Evolutionary conservation across 2,888 invertebrate species (phyloP).

Genomic region (Anorthoa munda): DNA sequence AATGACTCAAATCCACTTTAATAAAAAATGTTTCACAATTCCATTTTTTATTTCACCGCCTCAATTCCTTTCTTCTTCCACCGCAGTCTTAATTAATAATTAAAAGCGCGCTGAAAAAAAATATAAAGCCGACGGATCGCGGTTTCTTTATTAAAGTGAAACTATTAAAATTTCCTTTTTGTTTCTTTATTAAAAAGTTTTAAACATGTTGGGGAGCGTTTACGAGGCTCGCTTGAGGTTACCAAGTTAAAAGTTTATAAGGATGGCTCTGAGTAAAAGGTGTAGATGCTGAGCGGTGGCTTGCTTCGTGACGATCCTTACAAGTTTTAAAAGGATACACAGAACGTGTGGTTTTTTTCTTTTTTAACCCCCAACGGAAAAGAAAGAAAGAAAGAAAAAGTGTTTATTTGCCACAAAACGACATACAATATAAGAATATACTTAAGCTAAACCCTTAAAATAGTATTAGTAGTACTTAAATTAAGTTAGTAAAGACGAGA

Average conservation of each 20-base stretch:
- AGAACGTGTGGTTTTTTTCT: neutral
- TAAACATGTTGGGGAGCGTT: conserved; percentile 63
- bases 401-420: too few relatives aligned
- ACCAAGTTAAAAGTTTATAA: conserved; percentile 59
- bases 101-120: conserved; percentile 79
- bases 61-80: conserved; percentile 79
- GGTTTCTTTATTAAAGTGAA: conserved; percentile 83
- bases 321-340: conserved; percentile 35
- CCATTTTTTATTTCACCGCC: conserved; percentile 62
- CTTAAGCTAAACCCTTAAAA: too few relatives aligned
- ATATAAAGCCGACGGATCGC: conserved; percentile 69
- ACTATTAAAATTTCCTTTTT: conserved; percentile 79
- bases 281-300: conserved; percentile 22
- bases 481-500: too few relatives aligned
- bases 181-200: conserved; percentile 77
- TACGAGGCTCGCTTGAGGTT: conserved; percentile 58
- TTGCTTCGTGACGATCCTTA: conserved; percentile 15
- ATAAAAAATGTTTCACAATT: neutral
- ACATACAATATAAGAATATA: too few relatives aligned
- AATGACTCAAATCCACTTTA: neutral
- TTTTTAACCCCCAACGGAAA: neutral
- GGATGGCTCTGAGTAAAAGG: conserved; percentile 41
- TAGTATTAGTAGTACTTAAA: too few relatives aligned
- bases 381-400: too few relatives aligned
- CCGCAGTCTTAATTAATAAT: conserved; percentile 82